These are phyloP conservation scores for Bradypodion pumilum DNA, from an alignment of 2,797 vertebrate genomes.

Conservation along the genomic window DNA sequence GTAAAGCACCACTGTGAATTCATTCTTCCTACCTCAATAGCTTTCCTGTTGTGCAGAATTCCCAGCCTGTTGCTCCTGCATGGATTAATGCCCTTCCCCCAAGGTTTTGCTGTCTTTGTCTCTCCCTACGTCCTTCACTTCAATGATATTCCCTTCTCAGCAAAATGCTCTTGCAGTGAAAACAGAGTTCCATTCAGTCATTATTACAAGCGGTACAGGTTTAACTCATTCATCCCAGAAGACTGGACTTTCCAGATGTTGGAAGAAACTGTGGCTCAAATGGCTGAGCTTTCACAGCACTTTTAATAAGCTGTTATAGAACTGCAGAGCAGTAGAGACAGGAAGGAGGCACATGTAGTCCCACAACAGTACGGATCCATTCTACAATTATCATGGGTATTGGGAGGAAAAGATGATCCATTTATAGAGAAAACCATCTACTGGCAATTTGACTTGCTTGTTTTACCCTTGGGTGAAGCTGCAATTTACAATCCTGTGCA, in stretches of 20 bases:
- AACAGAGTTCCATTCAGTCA: slow-evolving; percentile 24
- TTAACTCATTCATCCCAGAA: slow-evolving; percentile 19
- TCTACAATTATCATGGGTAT: not conserved
- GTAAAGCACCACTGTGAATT: slow-evolving; percentile 7
- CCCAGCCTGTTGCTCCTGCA: slow-evolving; percentile 16
- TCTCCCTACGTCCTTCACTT: not conserved
- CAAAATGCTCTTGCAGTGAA: slow-evolving; percentile 14
- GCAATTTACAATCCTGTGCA: not conserved
- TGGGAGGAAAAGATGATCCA: not conserved
- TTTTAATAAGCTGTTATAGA: not conserved
- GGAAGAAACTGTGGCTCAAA: not conserved
- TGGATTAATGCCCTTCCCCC: slow-evolving; percentile 20
- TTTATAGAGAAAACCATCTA: not conserved
- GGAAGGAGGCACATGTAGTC: not conserved
- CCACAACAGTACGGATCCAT: not conserved
- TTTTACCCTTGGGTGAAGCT: not conserved
- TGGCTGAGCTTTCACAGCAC: not conserved
- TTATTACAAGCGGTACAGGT: slow-evolving; percentile 12
- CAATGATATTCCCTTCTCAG: slow-evolving; percentile 29
- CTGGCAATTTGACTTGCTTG: not conserved
- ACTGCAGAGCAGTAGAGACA: not conserved
- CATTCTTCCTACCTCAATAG: slow-evolving; percentile 11
- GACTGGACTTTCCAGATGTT: not conserved
- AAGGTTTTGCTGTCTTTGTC: not conserved
- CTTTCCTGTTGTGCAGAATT: slow-evolving; percentile 6